phyloP scores from a whole-genome alignment of 2,113 vertebrate species.

The Pholis gunnellus region DNA sequence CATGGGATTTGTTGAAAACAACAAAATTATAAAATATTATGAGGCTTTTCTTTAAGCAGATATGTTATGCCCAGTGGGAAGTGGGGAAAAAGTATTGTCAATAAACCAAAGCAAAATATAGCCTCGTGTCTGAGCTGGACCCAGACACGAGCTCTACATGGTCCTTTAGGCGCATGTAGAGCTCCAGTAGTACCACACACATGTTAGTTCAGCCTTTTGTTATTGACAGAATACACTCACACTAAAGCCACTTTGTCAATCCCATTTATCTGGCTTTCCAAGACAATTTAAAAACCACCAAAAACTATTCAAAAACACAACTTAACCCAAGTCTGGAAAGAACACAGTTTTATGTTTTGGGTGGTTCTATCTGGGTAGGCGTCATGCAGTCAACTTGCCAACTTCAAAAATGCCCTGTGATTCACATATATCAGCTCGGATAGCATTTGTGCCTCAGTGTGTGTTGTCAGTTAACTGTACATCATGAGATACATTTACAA shows the following conservation, averaged over 20 bases:
- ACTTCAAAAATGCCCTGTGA: constrained; percentile 54
- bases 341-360: constrained; percentile 45
- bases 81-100: neutral
- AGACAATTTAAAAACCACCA: constrained; percentile 31
- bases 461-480: constrained; percentile 65
- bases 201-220: neutral
- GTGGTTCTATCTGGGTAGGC: constrained; percentile 43
- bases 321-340: constrained; percentile 50
- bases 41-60: neutral
- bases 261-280: neutral
- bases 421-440: constrained; percentile 48
- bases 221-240: neutral
- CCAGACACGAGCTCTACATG: too few species aligned
- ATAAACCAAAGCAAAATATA: neutral
- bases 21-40: neutral
- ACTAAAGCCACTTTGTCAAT: neutral
- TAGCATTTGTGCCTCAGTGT: constrained; percentile 51
- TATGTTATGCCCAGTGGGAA: neutral
- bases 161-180: neutral
- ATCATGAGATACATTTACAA: constrained; percentile 59
- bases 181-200: neutral
- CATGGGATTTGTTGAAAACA: neutral
- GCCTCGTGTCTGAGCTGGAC: neutral
- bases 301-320: constrained; percentile 50
- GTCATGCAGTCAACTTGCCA: constrained; percentile 58